A percentile compares a stretch with the other conserved stretches of the same genome.
These are phyloP conservation scores for Acanthopagrus latus DNA, from an alignment of 2,797 vertebrate genomes.

Conservation along the genomic window DNA sequence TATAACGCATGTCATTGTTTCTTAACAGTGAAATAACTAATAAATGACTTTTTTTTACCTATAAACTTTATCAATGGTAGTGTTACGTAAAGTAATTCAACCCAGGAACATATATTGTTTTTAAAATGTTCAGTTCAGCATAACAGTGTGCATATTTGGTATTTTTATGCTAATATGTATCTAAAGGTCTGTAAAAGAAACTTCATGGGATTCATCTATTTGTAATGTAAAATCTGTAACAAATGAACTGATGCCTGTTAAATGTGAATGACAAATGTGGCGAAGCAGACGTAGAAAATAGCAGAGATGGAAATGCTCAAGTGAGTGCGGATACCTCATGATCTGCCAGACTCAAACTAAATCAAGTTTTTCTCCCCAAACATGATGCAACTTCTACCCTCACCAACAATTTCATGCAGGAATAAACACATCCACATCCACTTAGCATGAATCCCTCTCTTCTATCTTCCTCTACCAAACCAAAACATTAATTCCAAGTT, in stretches of 20 bases:
- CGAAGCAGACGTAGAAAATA: neutral
- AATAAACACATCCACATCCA: constrained; percentile 3
- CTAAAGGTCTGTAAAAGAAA: neutral
- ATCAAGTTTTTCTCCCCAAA: neutral
- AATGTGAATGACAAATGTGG: neutral
- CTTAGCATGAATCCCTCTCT: constrained; percentile 16
- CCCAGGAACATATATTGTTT: too few relatives aligned
- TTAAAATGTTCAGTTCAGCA: neutral
- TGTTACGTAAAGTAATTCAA: neutral
- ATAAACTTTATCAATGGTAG: too few relatives aligned
- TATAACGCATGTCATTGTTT: too few relatives aligned
- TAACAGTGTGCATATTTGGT: too few relatives aligned
- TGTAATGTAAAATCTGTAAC: neutral
- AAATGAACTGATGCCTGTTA: too few relatives aligned
- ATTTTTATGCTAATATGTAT: neutral
- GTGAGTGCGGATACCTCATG: neutral
- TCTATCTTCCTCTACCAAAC: neutral
- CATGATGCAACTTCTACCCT: neutral
- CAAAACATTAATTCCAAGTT: constrained; percentile 26
- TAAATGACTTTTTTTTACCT: too few relatives aligned
- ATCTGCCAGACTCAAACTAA: neutral
- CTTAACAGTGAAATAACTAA: too few relatives aligned
- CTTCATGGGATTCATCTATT: neutral
- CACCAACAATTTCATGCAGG: constrained; percentile 6
- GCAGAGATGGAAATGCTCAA: neutral